Evolutionary conservation across 2,888 invertebrate genomes (phyloP).

Genomic region (Lydus trimaculatus): DNA sequence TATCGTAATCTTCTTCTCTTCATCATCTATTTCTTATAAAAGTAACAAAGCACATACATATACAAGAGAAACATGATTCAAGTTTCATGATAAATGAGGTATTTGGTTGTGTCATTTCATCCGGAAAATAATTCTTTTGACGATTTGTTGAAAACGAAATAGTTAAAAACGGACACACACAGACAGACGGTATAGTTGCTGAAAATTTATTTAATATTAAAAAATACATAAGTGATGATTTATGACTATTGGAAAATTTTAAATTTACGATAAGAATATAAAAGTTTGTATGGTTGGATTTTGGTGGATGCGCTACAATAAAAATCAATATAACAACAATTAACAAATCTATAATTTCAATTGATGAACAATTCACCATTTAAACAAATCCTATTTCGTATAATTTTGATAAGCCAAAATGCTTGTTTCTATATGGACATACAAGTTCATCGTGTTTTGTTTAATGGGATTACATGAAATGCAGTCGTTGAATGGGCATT

Average conservation of each 20-base stretch:
- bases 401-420: neutral
- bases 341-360: too few relatives aligned
- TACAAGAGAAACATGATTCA: constrained; percentile 1
- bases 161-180: neutral
- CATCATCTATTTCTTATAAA: neutral
- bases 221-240: neutral
- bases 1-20: constrained; percentile 9
- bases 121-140: neutral
- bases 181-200: neutral
- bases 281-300: neutral
- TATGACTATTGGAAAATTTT: neutral
- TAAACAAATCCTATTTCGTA: neutral
- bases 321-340: neutral
- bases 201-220: neutral
- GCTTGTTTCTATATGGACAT: neutral
- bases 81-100: constrained; percentile 11
- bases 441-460: neutral
- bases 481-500: neutral
- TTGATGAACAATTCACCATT: neutral
- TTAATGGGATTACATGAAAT: neutral
- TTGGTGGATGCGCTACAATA: neutral
- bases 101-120: neutral
- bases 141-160: neutral
- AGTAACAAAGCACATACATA: neutral
- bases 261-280: neutral